A percentile compares a stretch with the other conserved stretches of the same genome.
Evolutionary conservation across 1,140 invertebrate species (phyloP).

Genomic region (Gonatopus flavifemur): DNA sequence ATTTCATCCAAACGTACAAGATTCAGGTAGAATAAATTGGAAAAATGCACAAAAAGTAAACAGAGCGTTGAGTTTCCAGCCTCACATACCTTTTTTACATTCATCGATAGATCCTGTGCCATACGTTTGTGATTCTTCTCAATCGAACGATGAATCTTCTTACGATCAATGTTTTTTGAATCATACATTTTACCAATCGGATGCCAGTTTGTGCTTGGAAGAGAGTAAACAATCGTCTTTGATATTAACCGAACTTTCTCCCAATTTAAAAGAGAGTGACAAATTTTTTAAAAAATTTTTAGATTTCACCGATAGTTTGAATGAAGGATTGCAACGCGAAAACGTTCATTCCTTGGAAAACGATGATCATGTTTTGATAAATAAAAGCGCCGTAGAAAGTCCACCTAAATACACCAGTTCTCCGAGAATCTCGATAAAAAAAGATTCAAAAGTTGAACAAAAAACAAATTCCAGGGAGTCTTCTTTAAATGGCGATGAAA

Average conservation of each 20-base stretch:
- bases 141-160: constrained; percentile 1
- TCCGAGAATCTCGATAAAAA: constrained; percentile 11
- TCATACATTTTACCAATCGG: constrained; percentile 3
- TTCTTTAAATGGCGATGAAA: no score
- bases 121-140: constrained; percentile 1
- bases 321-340: no score
- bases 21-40: background rate
- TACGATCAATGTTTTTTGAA: constrained; percentile 11
- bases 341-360: no score
- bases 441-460: no score
- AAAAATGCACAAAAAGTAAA: background rate
- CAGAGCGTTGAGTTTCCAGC: background rate
- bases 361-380: background rate
- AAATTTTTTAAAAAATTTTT: no score
- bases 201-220: no score
- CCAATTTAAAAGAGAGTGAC: no score
- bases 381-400: no score
- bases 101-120: constrained; percentile 20
- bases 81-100: constrained; percentile 1
- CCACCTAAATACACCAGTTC: constrained; percentile 31
- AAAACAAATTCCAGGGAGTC: no score
- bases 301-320: no score
- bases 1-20: background rate
- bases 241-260: no score
- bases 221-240: no score